phyloP scores from a whole-genome alignment of 2,113 vertebrate genomes.

The Phalacrocorax aristotelis region DNA sequence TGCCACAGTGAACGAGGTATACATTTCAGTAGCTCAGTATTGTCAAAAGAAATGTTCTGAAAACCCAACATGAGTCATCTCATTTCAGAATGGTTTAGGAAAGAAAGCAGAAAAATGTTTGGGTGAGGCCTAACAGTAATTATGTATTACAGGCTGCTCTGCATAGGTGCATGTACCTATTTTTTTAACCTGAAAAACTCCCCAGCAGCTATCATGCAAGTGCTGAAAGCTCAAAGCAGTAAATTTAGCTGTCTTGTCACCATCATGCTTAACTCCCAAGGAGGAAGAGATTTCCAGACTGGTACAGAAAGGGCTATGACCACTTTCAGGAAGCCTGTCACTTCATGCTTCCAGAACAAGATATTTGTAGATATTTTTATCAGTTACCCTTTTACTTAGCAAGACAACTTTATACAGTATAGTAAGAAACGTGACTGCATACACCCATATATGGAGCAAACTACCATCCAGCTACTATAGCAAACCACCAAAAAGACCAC shows the following conservation, averaged over 20 bases:
- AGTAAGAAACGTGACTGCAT: not conserved
- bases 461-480: not conserved
- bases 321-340: not conserved
- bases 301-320: not conserved
- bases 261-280: not conserved
- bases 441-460: not conserved
- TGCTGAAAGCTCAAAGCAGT: not conserved
- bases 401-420: not conserved
- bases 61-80: not conserved
- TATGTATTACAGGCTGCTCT: not conserved
- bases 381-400: not conserved
- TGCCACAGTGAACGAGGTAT: not conserved
- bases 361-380: not conserved
- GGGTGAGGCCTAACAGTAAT: constrained; percentile 15
- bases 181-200: not conserved
- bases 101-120: constrained; percentile 14
- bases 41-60: constrained; percentile 15
- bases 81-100: not conserved
- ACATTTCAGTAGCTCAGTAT: not conserved
- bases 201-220: not conserved
- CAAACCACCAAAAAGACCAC: not conserved
- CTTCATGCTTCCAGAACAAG: not conserved
- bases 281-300: not conserved
- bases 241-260: not conserved
- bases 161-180: not conserved